Evolutionary conservation across 2,797 vertebrate genomes (phyloP).

Genomic region (Gymnocypris eckloni): DNA sequence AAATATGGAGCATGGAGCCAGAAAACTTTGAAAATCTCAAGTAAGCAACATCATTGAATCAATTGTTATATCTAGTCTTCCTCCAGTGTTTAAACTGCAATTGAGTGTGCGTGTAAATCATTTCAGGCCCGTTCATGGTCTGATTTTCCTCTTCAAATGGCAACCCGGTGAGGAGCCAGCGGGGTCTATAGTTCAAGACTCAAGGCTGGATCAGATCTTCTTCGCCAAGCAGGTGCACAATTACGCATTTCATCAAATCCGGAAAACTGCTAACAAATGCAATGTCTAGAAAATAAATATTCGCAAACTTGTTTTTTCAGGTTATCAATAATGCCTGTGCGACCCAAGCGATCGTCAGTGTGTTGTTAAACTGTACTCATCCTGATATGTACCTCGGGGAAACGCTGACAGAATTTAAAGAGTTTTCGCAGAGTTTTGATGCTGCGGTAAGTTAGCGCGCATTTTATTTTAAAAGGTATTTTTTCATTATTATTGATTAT

Average conservation of each 20-base stretch:
- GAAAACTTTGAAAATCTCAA: constrained; percentile 98
- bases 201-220: constrained; percentile 95
- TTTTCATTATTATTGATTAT: background rate
- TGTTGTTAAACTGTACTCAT: constrained; percentile 93
- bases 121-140: constrained; percentile 95
- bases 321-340: constrained; percentile 99
- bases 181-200: constrained; percentile 96
- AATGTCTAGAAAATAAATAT: background rate
- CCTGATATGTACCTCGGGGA: constrained; percentile 92
- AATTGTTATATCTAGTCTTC: background rate
- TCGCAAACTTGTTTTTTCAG: constrained; percentile 69
- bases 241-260: background rate
- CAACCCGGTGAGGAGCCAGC: constrained; percentile 98
- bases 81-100: background rate
- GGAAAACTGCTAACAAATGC: too few species aligned
- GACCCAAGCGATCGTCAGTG: constrained; percentile 97
- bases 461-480: background rate
- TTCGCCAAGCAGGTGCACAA: constrained; percentile 94
- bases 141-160: constrained; percentile 99
- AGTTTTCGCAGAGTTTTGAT: constrained; percentile 98
- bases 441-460: constrained; percentile 86
- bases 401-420: constrained; percentile 94
- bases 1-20: constrained; percentile 99
- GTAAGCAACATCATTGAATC: constrained; percentile 74
- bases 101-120: constrained; percentile 2